Percentiles rank a stretch among this genome's conserved stretches.
phyloP scores from a whole-genome alignment of 2,888 invertebrate genomes.

The Spodoptera exigua region DNA sequence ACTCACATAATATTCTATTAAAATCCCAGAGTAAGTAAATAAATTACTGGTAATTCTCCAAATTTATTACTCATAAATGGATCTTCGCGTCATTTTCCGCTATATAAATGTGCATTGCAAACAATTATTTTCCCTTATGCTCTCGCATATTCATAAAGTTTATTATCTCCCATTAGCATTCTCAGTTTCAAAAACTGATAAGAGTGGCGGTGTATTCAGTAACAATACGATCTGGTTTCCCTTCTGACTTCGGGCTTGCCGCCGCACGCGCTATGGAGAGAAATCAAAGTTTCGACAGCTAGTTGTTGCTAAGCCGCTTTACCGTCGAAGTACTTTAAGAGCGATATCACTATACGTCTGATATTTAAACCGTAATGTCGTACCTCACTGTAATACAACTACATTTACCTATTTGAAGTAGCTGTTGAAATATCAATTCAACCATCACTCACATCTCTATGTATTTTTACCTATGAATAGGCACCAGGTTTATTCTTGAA shows the following conservation, averaged over 20 bases:
- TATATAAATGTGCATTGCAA: conserved; percentile 25
- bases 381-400: neutral
- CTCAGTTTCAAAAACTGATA: conserved; percentile 32
- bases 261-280: conserved; percentile 30
- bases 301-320: conserved; percentile 48
- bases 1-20: conserved; percentile 1
- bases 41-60: conserved; percentile 13
- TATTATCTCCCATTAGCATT: conserved; percentile 24
- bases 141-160: conserved; percentile 32
- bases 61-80: conserved; percentile 23
- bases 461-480: too few relatives aligned
- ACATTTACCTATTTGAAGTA: too few relatives aligned
- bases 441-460: too few relatives aligned
- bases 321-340: conserved; percentile 16
- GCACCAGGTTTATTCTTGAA: too few relatives aligned
- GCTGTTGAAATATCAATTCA: too few relatives aligned
- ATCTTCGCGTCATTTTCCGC: conserved; percentile 12
- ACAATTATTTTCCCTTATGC: conserved; percentile 28
- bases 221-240: conserved; percentile 40
- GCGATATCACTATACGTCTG: neutral
- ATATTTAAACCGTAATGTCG: conserved; percentile 6
- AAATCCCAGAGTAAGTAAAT: too few relatives aligned
- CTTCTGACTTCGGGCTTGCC: conserved; percentile 19
- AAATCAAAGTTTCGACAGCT: conserved; percentile 35
- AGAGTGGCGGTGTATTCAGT: conserved; percentile 30